Percentiles rank a stretch among this genome's conserved stretches.
These are phyloP conservation scores for Xyliphius kryptos DNA, from an alignment of 2,113 vertebrate species.

Conservation along the genomic window DNA sequence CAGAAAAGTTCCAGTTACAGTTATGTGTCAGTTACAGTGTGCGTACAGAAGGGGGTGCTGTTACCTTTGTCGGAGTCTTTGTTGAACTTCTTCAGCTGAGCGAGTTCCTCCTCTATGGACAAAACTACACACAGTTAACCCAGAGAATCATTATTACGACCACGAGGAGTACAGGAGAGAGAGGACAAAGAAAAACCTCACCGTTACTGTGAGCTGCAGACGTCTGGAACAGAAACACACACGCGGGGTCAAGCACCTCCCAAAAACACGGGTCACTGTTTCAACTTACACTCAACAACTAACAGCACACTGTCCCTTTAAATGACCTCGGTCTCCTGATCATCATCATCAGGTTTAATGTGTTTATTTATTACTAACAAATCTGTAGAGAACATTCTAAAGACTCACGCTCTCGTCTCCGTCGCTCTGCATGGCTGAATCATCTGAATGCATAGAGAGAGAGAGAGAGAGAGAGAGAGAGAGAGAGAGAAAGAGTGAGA, in stretches of 20 bases:
- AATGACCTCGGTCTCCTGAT: no score
- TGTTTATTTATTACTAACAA: not conserved
- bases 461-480: not conserved
- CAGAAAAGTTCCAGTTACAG: not conserved
- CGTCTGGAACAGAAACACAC: slow-evolving; percentile 11
- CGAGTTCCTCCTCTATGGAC: slow-evolving; percentile 6
- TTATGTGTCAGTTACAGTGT: no score
- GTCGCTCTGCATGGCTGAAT: not conserved
- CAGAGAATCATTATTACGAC: not conserved
- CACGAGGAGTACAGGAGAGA: not conserved
- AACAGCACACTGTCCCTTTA: no score
- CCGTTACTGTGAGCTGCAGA: slow-evolving; percentile 48
- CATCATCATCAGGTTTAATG: no score
- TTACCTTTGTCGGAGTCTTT: not conserved
- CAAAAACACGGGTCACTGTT: no score
- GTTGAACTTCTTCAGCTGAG: slow-evolving; percentile 11
- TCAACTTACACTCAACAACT: no score
- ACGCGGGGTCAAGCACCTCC: no score
- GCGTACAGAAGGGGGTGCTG: not conserved
- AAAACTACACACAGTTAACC: not conserved
- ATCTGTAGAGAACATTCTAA: no score
- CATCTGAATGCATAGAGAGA: not conserved
- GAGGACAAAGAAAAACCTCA: slow-evolving; percentile 4
- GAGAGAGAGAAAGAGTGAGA: not conserved
- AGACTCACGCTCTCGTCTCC: no score